Conservation (phyloP, 2,797 vertebrate species). For the Gallinago nigripennis region DNA sequence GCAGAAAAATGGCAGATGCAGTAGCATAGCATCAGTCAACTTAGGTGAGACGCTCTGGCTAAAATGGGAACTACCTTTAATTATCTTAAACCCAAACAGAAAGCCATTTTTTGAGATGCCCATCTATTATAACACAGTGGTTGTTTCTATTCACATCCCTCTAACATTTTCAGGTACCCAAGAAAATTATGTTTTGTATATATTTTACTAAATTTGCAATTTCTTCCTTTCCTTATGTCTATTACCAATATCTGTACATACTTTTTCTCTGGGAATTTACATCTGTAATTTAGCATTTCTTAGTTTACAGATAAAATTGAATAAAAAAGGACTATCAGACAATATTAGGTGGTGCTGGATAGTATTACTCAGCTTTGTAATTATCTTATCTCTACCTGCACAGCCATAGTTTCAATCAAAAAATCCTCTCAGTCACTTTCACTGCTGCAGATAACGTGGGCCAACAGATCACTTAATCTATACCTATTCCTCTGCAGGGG, state of each 20-base stretch:
- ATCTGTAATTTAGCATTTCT: neutral
- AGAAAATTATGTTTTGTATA: neutral
- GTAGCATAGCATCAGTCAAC: neutral
- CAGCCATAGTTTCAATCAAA: neutral
- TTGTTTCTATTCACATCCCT: neutral
- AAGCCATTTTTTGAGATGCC: neutral
- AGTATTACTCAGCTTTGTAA: neutral
- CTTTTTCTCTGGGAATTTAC: neutral
- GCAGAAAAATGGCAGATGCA: neutral
- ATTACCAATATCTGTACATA: neutral
- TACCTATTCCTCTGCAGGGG: neutral
- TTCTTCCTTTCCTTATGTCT: neutral
- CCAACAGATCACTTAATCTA: neutral
- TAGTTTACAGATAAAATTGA: neutral
- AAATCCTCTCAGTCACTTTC: neutral
- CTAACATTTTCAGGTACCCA: neutral
- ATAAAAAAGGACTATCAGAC: neutral
- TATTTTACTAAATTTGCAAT: neutral
- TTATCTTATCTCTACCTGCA: constrained; percentile 24
- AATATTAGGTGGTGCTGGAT: neutral
- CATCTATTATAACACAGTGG: neutral
- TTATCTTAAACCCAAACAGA: neutral
- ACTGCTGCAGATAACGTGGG: neutral
- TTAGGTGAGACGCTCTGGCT: neutral
- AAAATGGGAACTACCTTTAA: neutral